These are phyloP conservation scores for Garra rufa DNA, from an alignment of 2,113 vertebrate species.

Conservation along the genomic window DNA sequence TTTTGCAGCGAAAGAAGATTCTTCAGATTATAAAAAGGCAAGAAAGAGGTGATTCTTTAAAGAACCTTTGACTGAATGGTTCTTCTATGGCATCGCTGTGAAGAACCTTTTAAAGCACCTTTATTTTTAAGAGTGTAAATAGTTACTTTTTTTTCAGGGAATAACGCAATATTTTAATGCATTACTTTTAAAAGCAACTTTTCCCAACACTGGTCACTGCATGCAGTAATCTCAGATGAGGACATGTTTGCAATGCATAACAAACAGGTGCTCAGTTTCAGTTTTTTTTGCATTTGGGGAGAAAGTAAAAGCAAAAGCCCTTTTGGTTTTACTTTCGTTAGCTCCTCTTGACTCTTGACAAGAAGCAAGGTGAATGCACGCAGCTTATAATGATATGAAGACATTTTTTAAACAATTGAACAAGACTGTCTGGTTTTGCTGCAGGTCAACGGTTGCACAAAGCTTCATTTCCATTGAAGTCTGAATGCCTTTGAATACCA, in stretches of 20 bases:
- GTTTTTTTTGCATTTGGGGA: not conserved
- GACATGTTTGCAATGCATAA: not conserved
- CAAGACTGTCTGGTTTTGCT: not conserved
- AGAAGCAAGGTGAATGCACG: not conserved
- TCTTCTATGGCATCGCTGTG: too few species aligned
- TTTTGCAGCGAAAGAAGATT: too few species aligned
- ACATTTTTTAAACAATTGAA: not conserved
- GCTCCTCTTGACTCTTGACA: not conserved
- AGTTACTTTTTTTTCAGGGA: too few species aligned
- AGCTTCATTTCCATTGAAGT: not conserved
- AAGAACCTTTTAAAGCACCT: too few species aligned
- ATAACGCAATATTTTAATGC: too few species aligned
- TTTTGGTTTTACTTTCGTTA: not conserved
- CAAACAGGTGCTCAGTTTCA: not conserved
- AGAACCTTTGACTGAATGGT: too few species aligned
- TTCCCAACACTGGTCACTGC: too few species aligned
- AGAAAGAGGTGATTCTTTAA: too few species aligned
- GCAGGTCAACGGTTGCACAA: not conserved
- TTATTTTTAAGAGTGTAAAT: too few species aligned
- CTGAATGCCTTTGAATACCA: not conserved
- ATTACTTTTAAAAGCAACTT: too few species aligned
- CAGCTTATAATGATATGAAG: not conserved
- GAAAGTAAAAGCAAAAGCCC: not conserved
- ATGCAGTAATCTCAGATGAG: not conserved
- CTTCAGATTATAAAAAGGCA: too few species aligned